Base-by-base conservation (phyloP, 2,113 vertebrate genomes). In the Sitta europaea region DNA sequence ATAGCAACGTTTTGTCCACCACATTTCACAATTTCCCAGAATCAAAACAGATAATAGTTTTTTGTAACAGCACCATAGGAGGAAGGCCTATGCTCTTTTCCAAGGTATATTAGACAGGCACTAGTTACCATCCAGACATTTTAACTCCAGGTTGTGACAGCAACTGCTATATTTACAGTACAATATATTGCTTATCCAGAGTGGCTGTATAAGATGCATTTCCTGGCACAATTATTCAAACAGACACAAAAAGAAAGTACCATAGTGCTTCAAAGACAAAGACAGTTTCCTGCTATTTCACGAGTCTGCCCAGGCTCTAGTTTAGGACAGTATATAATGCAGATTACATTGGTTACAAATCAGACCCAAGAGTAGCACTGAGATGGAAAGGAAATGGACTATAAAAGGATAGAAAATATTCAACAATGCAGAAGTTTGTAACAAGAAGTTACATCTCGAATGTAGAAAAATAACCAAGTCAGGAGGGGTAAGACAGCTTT, bases 111-210 rank as follows among this genome's bases (percentile, higher is more conserved):
- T 10, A 88, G 75, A 92, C 90, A 96, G 96, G 94, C 93, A 96
- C 93, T 88, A 80, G 55, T 96, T 77, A 93, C 94, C 88, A 92
- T 58, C 59, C 85, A 88, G 78, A 93, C 90, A 88, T 43, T 81
- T 80, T 3, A 78, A 88, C 68, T 75, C 68, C 86, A 86, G 40
- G 55, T 92, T 90, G 55, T 53, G 82, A 93, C 88, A 96, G 75
- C 84, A 78, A 91, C n/a, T 48, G 84, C 87, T 95, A 38, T 87
- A 94, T 90, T 91, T 96, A 96, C 92, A 96, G 94, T 96, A 95
- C 92, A 94, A 88, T 75, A 75, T 94, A 96, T 95, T 94, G 95
- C 97, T 96, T 96, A 91, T 90, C 94, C 90, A 94, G 86, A 96
- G 61, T 68, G 84, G 91, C 91, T 90, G 86, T 61, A 5, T 71